These are phyloP conservation scores for Zosterops lateralis DNA, from an alignment of 2,113 vertebrate species.

Conservation along the genomic window DNA sequence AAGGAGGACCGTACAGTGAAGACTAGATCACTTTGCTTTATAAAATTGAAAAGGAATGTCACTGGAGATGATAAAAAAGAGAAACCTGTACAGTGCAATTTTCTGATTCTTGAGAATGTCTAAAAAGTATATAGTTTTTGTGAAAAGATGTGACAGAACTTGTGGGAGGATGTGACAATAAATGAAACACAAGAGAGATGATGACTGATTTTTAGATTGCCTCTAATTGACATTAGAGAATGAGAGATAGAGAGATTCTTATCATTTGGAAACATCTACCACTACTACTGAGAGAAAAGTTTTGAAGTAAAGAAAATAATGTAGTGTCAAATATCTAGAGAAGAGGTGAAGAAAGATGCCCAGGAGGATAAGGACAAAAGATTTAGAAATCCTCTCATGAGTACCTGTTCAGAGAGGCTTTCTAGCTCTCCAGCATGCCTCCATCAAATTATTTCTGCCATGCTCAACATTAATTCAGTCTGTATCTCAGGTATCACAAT, in stretches of 20 bases:
- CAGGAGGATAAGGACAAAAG: not conserved
- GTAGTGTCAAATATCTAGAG: not conserved
- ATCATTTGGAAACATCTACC: not conserved
- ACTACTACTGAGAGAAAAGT: not conserved
- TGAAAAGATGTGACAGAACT: not conserved
- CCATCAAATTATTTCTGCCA: not conserved
- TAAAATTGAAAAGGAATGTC: not conserved
- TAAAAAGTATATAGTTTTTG: not conserved
- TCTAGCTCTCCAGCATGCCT: not conserved
- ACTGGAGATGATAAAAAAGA: not conserved
- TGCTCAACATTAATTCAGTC: not conserved
- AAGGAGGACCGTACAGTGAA: not conserved
- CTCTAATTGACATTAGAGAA: not conserved
- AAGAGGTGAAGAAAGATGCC: not conserved
- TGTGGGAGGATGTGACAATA: not conserved
- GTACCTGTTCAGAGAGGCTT: not conserved
- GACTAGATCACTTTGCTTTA: not conserved
- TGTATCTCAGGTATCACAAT: not conserved
- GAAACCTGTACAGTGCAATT: not conserved
- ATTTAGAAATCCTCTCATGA: not conserved
- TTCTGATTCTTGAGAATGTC: not conserved
- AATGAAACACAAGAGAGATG: not conserved
- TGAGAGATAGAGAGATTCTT: not conserved
- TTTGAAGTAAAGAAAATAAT: not conserved
- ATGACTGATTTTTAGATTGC: not conserved